These are phyloP conservation scores for Sinodicranocentrus sp. DNA, from an alignment of 2,888 invertebrate species.

Conservation along the genomic window DNA sequence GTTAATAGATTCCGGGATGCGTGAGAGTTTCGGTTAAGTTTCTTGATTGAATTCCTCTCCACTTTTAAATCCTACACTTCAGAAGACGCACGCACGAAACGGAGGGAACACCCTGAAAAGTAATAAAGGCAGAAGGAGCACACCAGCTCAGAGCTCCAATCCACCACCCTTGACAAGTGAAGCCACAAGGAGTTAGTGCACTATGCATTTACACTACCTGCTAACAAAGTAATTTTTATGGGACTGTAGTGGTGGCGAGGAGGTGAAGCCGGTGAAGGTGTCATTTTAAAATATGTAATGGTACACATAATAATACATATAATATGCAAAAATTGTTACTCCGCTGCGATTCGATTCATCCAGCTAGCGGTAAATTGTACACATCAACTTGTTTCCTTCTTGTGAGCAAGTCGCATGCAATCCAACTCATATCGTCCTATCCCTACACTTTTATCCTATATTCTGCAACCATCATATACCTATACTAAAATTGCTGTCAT, in stretches of 20 bases:
- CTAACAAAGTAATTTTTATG: constrained; percentile 45
- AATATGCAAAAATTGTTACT: constrained; percentile 42
- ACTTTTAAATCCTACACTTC: background rate
- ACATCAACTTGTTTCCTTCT: constrained; percentile 47
- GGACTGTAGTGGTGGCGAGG: constrained; percentile 39
- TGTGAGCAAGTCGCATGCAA: constrained; percentile 41
- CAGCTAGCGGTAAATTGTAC: constrained; percentile 63
- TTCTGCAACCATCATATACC: background rate
- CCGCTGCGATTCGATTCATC: constrained; percentile 55
- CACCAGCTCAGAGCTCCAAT: background rate
- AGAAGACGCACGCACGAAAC: constrained; percentile 35
- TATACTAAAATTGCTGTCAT: constrained; percentile 12
- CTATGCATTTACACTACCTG: constrained; percentile 13
- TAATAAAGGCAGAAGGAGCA: constrained; percentile 33
- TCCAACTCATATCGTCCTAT: background rate
- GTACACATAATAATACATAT: constrained; percentile 37
- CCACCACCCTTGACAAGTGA: constrained; percentile 22
- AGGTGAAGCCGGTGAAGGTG: constrained; percentile 53
- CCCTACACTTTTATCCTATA: constrained; percentile 33
- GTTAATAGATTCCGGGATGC: too few relatives aligned
- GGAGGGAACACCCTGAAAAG: constrained; percentile 42
- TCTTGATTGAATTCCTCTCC: too few relatives aligned
- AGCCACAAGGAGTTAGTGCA: constrained; percentile 33
- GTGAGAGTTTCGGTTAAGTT: too few relatives aligned
- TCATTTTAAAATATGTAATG: constrained; percentile 54